Conservation (phyloP, 2,113 vertebrate genomes). For the Anoplopoma fimbria region DNA sequence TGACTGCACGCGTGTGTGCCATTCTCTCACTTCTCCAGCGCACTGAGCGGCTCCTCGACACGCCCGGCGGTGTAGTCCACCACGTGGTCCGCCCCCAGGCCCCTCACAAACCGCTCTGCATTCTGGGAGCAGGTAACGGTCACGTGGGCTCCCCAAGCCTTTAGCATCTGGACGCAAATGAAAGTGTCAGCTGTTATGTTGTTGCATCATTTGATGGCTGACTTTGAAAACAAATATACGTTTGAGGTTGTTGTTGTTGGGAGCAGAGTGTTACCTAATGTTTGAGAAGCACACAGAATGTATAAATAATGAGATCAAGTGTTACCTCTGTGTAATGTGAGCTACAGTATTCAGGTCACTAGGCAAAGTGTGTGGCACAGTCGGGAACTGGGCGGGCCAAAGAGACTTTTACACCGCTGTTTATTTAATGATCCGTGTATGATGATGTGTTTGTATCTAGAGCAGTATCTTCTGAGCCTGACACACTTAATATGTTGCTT, state of each 20-base stretch:
- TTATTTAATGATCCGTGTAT: not conserved
- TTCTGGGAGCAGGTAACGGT: conserved; percentile 94
- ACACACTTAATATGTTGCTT: not conserved
- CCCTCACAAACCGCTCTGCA: conserved; percentile 87
- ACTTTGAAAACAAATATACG: not conserved
- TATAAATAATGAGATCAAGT: conserved; percentile 24
- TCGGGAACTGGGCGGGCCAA: conserved; percentile 4
- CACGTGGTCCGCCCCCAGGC: conserved; percentile 89
- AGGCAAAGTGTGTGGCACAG: not conserved
- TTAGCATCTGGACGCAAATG: conserved; percentile 86
- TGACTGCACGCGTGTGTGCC: not conserved
- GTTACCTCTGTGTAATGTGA: conserved; percentile 20
- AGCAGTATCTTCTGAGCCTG: not conserved
- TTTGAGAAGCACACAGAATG: conserved; percentile 26
- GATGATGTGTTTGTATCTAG: not conserved
- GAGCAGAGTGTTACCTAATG: not conserved
- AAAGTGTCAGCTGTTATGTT: not conserved
- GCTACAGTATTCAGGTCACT: conserved; percentile 36
- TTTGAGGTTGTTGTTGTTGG: not conserved
- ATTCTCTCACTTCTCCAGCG: conserved; percentile 85
- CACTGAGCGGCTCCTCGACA: conserved; percentile 84
- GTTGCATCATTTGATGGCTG: not conserved
- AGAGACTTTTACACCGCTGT: not conserved
- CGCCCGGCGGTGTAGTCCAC: conserved; percentile 90
- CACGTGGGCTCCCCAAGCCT: conserved; percentile 94